Evolutionary conservation across 2,888 invertebrate species (phyloP).

Genomic region (Diarsia rubi): DNA sequence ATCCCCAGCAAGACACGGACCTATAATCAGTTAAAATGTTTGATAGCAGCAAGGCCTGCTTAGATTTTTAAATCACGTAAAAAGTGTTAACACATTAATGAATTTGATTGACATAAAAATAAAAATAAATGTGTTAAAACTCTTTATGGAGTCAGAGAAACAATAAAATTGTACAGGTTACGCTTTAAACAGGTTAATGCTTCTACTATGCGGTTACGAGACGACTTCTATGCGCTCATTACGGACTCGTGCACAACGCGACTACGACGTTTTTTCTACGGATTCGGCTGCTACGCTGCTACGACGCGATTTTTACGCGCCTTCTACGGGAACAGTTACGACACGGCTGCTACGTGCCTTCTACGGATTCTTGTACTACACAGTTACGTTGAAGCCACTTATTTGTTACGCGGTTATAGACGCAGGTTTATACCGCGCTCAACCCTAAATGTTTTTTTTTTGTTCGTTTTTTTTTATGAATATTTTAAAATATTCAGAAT

Average conservation of each 20-base stretch:
- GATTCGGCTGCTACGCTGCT: background rate
- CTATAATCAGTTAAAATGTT: background rate
- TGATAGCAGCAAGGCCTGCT: background rate
- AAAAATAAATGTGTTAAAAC: background rate
- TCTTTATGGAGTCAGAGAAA: background rate
- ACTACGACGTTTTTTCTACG: background rate
- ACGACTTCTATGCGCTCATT: too few species aligned
- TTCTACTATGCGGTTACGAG: background rate
- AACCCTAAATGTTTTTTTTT: too few species aligned
- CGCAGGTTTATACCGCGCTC: background rate
- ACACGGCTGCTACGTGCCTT: background rate
- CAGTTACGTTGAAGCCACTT: background rate
- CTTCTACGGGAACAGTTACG: background rate
- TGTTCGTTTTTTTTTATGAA: too few species aligned
- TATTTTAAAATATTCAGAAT: too few species aligned
- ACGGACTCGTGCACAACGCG: background rate
- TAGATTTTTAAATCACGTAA: background rate
- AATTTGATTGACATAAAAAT: background rate
- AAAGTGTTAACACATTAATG: too few species aligned
- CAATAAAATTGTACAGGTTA: background rate
- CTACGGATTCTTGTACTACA: background rate
- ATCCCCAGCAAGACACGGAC: background rate
- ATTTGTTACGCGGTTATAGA: background rate
- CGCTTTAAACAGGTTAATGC: background rate
- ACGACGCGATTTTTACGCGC: background rate